A percentile compares a stretch with the other conserved stretches of the same genome.
Evolutionary conservation across 2,113 vertebrate species (phyloP).

Genomic region (Bos javanicus): DNA sequence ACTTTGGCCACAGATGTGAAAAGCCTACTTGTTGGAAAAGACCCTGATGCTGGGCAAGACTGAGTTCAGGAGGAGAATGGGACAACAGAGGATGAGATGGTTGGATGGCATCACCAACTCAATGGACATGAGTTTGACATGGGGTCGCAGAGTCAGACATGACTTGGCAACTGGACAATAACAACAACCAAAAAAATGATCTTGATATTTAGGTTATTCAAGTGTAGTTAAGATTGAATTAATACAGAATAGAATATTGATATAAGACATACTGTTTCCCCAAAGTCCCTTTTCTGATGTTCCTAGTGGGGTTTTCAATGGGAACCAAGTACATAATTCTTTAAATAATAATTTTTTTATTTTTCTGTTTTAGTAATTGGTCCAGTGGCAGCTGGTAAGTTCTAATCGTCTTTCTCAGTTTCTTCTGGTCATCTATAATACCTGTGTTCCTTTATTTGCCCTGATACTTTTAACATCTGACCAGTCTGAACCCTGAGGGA

Average conservation of each 20-base stretch:
- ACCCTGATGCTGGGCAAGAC: background rate
- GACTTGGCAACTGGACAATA: background rate
- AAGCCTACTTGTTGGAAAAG: background rate
- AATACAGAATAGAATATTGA: background rate
- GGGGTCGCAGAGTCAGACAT: background rate
- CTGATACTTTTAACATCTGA: background rate
- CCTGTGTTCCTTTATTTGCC: background rate
- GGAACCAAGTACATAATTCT: background rate
- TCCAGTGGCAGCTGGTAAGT: slow-evolving; percentile 36
- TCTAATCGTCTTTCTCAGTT: background rate
- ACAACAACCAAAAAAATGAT: background rate
- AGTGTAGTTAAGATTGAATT: background rate
- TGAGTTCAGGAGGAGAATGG: background rate
- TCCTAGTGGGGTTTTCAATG: background rate
- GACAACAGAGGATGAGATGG: background rate
- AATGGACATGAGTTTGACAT: background rate
- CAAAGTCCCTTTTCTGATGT: background rate
- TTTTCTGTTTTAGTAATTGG: slow-evolving; percentile 36
- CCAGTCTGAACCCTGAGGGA: background rate
- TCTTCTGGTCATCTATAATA: background rate
- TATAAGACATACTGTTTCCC: background rate
- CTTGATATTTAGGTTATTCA: background rate
- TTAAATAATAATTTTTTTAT: background rate
- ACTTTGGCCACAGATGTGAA: background rate
- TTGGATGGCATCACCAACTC: background rate